Base-by-base conservation (phyloP, 2,113 vertebrate species). In the Zeus faber region DNA sequence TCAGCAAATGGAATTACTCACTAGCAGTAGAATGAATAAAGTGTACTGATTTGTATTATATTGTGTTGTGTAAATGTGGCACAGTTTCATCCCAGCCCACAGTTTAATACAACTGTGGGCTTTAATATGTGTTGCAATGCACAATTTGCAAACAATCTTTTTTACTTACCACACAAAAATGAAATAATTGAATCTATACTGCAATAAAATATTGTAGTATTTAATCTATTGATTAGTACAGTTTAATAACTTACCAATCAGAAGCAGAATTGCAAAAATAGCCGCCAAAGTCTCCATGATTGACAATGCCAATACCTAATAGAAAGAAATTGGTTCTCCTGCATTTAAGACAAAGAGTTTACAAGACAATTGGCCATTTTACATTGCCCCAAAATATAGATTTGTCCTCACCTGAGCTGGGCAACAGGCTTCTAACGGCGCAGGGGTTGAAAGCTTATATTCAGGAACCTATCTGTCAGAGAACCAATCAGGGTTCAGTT, bases 231-330 rank as follows among this genome's bases (percentile, higher is more conserved):
- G n/a, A n/a, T n/a, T n/a, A n/a, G n/a, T n/a, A n/a, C n/a, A n/a
- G n/a, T n/a, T 25, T 13, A 0, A 56, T 39, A 16, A 52, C 11
- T 22, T 35, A 52, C 26, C 25, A 41, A 3, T 58, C 57, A 63
- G 48, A 17, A 79, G 52, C 25, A 79, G 40, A 35, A 58, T 50
- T 44, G 65, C 50, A 33, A 58, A 6, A 31, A 53, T 21, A 3
- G 52, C n/a, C 40, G 47, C 39, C 31, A 72, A 37, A 16, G 53
- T 20, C 41, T 40, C 43, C 62, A 69, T 75, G 47, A 46, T 51
- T 31, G 21, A 31, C 16, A 5, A 26, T 21, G 5, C 60, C 31
- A 50, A 10, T 13, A 47, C 47, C 68, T 65, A 16, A 13, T 0
- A 49, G 18, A 16, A 37, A n/a, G 33, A 35, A 3, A 35, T 35